Percentiles rank a stretch among this genome's conserved stretches.
Conservation (phyloP, 2,888 invertebrate species). For the Limnephilus auricula region DNA sequence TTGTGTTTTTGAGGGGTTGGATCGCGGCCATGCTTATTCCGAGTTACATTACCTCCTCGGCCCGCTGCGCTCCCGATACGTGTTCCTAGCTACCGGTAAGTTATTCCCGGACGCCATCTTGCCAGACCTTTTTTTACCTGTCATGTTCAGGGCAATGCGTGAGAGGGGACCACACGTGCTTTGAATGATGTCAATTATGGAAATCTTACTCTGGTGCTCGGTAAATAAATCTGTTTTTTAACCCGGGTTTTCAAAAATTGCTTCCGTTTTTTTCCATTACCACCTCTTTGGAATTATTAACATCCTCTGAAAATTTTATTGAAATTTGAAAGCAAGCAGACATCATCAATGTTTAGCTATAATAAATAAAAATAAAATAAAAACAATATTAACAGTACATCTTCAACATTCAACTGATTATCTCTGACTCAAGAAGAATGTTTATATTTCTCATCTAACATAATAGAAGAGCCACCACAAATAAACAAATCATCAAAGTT, state of each 20-base stretch:
- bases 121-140: slow-evolving; percentile 46
- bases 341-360: background rate
- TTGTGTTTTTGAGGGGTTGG: background rate
- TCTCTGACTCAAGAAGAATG: background rate
- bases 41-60: slow-evolving; percentile 46
- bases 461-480: background rate
- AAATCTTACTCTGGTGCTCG: slow-evolving; percentile 13
- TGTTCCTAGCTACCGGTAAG: slow-evolving; percentile 39
- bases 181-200: slow-evolving; percentile 36
- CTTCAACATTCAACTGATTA: background rate
- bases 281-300: background rate
- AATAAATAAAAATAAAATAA: background rate
- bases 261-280: background rate
- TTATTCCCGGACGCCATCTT: slow-evolving; percentile 52
- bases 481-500: background rate
- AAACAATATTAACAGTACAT: no score
- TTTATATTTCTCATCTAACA: background rate
- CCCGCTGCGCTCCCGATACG: slow-evolving; percentile 54
- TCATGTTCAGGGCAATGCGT: slow-evolving; percentile 6
- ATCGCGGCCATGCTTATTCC: background rate
- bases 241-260: background rate
- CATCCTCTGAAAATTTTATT: background rate
- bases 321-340: background rate
- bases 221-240: background rate
- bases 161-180: slow-evolving; percentile 38